Evolutionary conservation across 2,113 vertebrate genomes (phyloP), one percentile per base, ranked within the genome.

Genomic region (Brachionichthys hirsutus): DNA sequence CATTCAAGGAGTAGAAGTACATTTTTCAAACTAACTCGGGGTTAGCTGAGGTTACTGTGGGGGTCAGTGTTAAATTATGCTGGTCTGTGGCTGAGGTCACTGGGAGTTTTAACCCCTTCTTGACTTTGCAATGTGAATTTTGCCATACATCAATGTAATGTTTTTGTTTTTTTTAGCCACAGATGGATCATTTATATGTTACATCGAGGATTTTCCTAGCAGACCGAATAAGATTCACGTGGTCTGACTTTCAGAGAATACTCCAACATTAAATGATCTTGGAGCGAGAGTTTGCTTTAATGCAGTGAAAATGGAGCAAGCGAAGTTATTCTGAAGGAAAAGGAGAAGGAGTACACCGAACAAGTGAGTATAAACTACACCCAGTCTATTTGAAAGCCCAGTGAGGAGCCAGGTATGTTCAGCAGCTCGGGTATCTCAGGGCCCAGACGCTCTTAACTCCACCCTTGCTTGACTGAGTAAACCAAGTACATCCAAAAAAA

Each of bases 381-480:
- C 22, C 48, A 3, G 59, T 63, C 58, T 64, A 52, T 80, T 76
- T 76, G 69, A 78, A 81, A 77, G 52, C 58, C 47, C 30, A 12
- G 40, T 54, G 44, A 64, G 35, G 43, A 68, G 77, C 45, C 68
- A 75, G 83, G 73, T 79, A 81, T 77, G 77, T 67, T 72, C 70
- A 72, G 70, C 73, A 79, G 79, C 78, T 79, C 81, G 72, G 75
- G 74, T 73, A 82, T 82, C 74, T 77, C 62, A 30, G 18, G 54
- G 56, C 22, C 41, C 22, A 18, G 53, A 78, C 58, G 12, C 57
- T 30, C 22, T 36, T 34, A 54, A 54, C 56, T 48, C 36, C 63
- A 44, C 58, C 63, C 55, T 45, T 42, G 42, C 38, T 3, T 20
- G 30, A 64, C 48, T n/a, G 24, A 36, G 36, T 46, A 54, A 66